Conservation (phyloP, 2,797 vertebrate species). For the Cirrhinus mrigala region DNA sequence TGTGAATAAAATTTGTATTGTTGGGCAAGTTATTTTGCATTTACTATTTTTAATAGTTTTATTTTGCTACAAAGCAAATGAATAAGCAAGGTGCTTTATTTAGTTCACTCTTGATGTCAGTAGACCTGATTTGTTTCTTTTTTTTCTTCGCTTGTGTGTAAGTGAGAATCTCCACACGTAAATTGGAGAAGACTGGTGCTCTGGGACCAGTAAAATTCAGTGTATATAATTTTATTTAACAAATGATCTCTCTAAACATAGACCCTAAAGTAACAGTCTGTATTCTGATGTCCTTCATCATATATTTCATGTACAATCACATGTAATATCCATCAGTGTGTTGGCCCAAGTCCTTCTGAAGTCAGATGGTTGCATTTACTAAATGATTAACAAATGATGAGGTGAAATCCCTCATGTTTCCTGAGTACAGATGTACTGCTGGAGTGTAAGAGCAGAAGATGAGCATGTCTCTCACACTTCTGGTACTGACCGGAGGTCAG, state of each 20-base stretch:
- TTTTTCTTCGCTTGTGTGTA: background rate
- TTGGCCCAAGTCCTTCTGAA: background rate
- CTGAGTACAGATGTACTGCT: constrained; percentile 4
- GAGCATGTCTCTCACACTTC: constrained; percentile 63
- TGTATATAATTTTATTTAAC: background rate
- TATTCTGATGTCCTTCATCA: background rate
- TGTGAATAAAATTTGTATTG: background rate
- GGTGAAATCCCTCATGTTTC: background rate
- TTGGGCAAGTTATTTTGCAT: background rate
- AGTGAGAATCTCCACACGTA: background rate
- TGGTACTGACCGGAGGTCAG: constrained; percentile 63
- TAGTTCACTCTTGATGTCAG: background rate
- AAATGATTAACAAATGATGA: background rate
- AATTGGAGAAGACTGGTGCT: background rate
- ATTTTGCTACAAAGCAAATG: background rate
- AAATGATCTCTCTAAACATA: background rate
- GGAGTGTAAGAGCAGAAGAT: constrained; percentile 34
- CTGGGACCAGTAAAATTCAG: background rate
- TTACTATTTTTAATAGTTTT: background rate
- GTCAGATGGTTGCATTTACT: background rate
- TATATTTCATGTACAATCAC: background rate
- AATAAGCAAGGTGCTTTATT: background rate
- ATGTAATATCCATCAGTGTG: background rate
- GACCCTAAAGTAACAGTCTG: background rate
- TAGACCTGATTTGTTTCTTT: background rate